Evolutionary conservation across 23 tunicate species (phyloP), one percentile per base, ranked within the genome.

Genomic region (Aplidium turbinatum): DNA sequence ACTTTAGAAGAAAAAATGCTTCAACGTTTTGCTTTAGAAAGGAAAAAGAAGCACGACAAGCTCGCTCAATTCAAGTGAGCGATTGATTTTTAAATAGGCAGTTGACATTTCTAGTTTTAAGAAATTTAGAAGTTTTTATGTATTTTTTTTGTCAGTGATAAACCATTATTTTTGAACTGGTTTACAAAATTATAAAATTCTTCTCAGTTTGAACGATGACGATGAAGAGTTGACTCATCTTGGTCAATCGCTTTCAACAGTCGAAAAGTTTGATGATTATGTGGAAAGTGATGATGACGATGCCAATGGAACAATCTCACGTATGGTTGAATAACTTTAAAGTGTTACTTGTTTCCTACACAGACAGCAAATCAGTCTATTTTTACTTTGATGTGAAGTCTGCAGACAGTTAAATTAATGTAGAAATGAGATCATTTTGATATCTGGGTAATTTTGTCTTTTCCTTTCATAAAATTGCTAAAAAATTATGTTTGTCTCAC

Each of bases 181-280:
- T 45, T 45, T 45, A 11, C 16, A 45, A 45, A n/a, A n/a, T n/a
- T 20, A n/a, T 23, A 24, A 11, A 9, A 7, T 67, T 67, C 38
- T n/a, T 6, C 24, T 7, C 72, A 85, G 94, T 68, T 54, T 88
- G 36, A 88, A 88, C 62, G 94, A 87, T 65, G 87, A 75, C 16
- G n/a, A 65, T 35, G 96, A 88, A 70, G 96, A 89, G 35, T 64
- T 89, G 23, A 89, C 96, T 23, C 96, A 89, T 82, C 58, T 89
- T 33, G 96, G 96, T 9, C 89, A 82, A 72, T 78, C 96, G 27
- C 42, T 89, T 21, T 83, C 96, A 0, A 69, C 52, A 13, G 64
- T 89, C 27, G 55, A 77, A 6, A 32, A 78, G 22, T 89, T 82
- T 65, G 89, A 76, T 63, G 62, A 68, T 50, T 35, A 31, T 47